Conservation (phyloP, 2,113 vertebrate genomes). For the Gyps fulvus region DNA sequence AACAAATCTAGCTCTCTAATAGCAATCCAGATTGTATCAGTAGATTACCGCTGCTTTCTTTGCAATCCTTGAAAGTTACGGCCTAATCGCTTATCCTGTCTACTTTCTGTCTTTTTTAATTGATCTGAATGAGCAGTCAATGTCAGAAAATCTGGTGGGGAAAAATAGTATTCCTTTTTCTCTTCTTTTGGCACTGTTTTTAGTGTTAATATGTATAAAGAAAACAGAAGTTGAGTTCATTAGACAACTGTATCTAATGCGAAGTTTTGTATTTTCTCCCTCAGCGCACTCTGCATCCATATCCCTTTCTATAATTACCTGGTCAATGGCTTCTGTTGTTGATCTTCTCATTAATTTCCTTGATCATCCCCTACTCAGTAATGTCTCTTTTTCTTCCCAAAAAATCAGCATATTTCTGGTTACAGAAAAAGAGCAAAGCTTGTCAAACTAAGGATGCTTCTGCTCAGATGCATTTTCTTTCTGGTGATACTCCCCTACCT, state of each 20-base stretch:
- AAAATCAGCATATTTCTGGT: background rate
- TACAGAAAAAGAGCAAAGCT: background rate
- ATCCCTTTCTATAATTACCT: background rate
- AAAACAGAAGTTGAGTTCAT: background rate
- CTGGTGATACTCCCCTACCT: background rate
- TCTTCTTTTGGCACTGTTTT: background rate
- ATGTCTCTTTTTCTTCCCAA: background rate
- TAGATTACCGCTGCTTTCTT: background rate
- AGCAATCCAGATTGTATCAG: background rate
- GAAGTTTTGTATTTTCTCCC: background rate
- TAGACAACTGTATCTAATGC: background rate
- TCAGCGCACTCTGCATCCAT: accelerated
- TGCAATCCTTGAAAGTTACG: background rate
- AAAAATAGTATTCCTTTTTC: background rate
- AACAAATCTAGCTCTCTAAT: background rate
- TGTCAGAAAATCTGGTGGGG: background rate
- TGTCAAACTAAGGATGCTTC: background rate
- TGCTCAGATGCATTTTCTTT: background rate
- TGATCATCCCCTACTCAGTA: background rate
- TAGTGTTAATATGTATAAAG: background rate
- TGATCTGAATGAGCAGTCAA: background rate
- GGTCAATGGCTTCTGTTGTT: background rate
- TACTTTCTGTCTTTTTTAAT: background rate
- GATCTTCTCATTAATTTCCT: background rate
- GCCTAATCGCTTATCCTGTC: background rate